Conservation (phyloP, 2,797 vertebrate genomes). For the Poecilia gillii region DNA sequence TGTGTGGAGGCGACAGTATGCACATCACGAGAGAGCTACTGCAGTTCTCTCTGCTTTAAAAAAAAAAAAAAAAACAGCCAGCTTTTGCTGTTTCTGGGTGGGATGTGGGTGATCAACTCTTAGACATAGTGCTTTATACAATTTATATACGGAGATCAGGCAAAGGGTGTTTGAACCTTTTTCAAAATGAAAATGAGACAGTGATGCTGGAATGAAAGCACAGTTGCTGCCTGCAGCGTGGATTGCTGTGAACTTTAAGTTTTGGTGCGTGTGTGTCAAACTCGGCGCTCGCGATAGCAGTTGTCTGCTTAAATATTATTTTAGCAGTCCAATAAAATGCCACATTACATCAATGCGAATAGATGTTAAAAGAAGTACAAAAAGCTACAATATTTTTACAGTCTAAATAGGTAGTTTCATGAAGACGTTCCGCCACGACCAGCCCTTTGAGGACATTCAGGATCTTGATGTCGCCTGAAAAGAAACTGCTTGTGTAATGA, state of each 20-base stretch:
- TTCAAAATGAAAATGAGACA: background rate
- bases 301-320: no score
- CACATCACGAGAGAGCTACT: background rate
- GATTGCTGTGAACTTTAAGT: background rate
- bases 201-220: background rate
- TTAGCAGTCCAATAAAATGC: no score
- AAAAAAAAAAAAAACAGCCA: background rate
- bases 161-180: background rate
- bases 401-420: no score
- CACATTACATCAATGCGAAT: no score
- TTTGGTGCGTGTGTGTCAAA: background rate
- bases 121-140: background rate
- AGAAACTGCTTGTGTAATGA: background rate
- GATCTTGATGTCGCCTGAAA: no score
- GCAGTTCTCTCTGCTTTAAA: background rate
- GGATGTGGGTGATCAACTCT: background rate
- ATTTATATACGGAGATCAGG: background rate
- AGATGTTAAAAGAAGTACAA: no score
- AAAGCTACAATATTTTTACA: no score
- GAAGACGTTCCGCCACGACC: no score
- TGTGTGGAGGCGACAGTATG: conserved; percentile 40
- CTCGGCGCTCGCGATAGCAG: no score
- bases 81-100: background rate
- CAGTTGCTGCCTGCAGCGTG: background rate
- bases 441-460: no score